Base-by-base conservation (phyloP, 2,888 invertebrate species). In the Cryptops parisi region DNA sequence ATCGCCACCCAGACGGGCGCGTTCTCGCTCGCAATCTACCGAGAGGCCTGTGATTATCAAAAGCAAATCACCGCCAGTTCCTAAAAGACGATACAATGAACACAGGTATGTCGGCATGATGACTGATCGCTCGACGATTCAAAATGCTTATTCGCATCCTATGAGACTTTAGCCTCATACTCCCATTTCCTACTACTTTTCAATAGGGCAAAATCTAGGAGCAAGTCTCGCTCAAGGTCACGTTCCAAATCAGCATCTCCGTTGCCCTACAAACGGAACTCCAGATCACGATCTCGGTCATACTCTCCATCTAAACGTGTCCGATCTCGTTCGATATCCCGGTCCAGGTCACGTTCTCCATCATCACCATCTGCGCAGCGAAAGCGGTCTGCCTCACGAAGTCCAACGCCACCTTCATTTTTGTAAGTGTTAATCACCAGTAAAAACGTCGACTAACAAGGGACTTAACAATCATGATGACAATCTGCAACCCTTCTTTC, bases 321-420 rank as follows among this genome's bases (percentile, higher is more conserved):
- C 3, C 50, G 58, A 44, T 62, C 62, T 39, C 57, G 59, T 27
- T 64, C 64, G 23, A 57, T 58, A 39, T 54, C 54, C 17, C 55
- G 54, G 1, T 22, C 41, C n/a, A 39, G 21, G 27, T 43, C 52
- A 41, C 19, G 27, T 24, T 54, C 49, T 24, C 40, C 39, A n/a
- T 25, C 60, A 12, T 62, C 65, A 25, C 55, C 61, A 46, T 59
- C 64, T 33, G 59, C 57, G 17, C n/a, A 12, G 12, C 41, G 45
- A 25, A 1, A 65, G 65, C 17, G 62, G 64, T 54, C 65, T 43
- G 49, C 59, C 15, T 55, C 54, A 15, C 63, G 74, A 55, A 77
- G 76, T 65, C 73, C 74, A 4, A 75, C 77, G 12, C 86, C 87
- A 15, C 85, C 86, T 38, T 82, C 82, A 64, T 85, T 84, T 63